Base-by-base conservation (phyloP, 1,140 invertebrate genomes). In the Sycobia sp. region DNA sequence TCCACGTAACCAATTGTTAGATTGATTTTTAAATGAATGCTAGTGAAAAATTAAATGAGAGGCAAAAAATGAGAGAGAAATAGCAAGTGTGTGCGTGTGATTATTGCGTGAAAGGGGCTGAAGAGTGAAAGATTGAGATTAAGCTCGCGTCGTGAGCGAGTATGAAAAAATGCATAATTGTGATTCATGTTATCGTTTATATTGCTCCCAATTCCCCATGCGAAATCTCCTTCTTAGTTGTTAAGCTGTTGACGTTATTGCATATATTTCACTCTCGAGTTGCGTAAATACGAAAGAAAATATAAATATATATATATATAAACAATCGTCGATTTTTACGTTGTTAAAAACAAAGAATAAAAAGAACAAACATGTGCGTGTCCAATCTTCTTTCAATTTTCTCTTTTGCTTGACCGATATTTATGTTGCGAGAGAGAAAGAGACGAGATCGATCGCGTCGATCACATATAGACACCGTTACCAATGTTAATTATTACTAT, bases 181-280 rank as follows among this genome's bases (percentile, higher is more conserved):
- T 78, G 78, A 79, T 80, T 74, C 73, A 76, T 76, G 77, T 80
- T 79, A 80, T 80, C 73, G 76, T 79, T 80, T 80, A 74, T 79
- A 79, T 76, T 70, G 70, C 67, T 69, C 77, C 75, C 70, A 56
- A 71, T 74, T 72, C 69, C 75, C 72, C 46, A 29, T 51, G 47
- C 55, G 55, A 65, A 58, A 65, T 18, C 71, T 71, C 72, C 69
- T 72, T 72, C 69, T 72, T 78, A 77, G 74, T 71, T 65, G 66
- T 75, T 79, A 81, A 81, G 75, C 76, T 81, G 79, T 80, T 81
- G 76, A 79, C 76, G 77, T 80, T 81, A 78, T 76, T 73, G 67
- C 71, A 77, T 71, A 73, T 72, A 74, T 73, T 75, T 71, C 73
- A 73, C 68, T 73, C 69, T 70, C 70, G 73, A 70, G 67, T 73